These are phyloP conservation scores for Theretra japonica DNA, from an alignment of 2,888 invertebrate species.

Conservation along the genomic window DNA sequence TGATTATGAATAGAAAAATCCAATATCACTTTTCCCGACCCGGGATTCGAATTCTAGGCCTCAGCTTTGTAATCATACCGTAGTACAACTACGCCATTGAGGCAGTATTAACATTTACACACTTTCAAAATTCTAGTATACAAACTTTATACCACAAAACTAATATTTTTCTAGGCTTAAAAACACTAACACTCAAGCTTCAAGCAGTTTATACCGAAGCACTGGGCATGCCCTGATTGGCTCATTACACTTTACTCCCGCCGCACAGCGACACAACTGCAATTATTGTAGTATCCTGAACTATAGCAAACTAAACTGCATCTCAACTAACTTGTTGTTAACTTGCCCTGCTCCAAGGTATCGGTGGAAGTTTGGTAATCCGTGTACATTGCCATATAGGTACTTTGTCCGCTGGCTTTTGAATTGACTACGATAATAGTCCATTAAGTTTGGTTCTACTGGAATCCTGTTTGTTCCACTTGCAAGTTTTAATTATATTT, in stretches of 20 bases:
- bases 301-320: conserved; percentile 27
- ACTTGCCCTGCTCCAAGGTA: conserved; percentile 34
- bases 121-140: no score
- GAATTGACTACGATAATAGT: not conserved
- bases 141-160: no score
- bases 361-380: conserved; percentile 19
- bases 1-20: no score
- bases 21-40: no score
- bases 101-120: no score
- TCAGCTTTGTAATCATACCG: no score
- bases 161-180: no score
- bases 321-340: conserved; percentile 45
- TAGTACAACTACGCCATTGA: no score
- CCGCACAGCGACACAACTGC: not conserved
- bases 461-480: not conserved
- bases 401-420: not conserved
- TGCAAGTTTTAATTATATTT: not conserved
- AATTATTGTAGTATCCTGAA: conserved; percentile 20
- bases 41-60: no score
- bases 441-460: not conserved
- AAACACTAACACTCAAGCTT: no score
- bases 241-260: not conserved
- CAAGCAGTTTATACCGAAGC: not conserved
- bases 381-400: conserved; percentile 19
- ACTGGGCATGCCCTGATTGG: not conserved